Evolutionary conservation across 2,888 invertebrate genomes (phyloP), one percentile per base, ranked within the genome.

Genomic region (Diarsia dahlii): DNA sequence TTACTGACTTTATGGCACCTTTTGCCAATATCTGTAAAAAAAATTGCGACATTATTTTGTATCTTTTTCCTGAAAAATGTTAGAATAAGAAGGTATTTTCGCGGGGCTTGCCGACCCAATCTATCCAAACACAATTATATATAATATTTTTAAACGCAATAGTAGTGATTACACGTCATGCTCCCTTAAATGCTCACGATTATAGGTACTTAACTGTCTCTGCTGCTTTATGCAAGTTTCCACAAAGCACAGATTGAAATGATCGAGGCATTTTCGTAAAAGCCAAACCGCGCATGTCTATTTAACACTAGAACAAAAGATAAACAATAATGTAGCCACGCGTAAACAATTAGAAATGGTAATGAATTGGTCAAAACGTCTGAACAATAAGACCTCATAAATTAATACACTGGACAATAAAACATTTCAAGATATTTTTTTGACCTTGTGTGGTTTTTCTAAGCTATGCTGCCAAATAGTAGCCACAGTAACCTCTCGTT

Each of bases 351-450:
- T 62, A 71, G 60, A 73, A 78, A 86, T 84, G 62, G 50, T 83
- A 83, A 83, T 73, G 81, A 83, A 84, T 84, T 74, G 71, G 66
- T 76, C 71, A 74, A 76, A 81, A 81, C 66, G 34, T 84, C 76
- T 72, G 81, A 76, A 83, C 81, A 84, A 83, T 74, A 63, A 71
- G 48, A 66, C 76, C 71, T 76, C 64, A 46, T 76, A n/a, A n/a
- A n/a, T n/a, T n/a, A 71, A 45, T 67, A 54, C 60, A 67, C 50
- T 46, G 18, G 23, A 76, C 64, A 71, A 68, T 62, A 71, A 71
- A 65, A 69, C 28, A 71, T 74, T 74, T 56, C 34, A 48, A 64
- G 70, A 56, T 48, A 64, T 65, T 39, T 63, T 62, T 34, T 71
- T 52, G 76, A 63, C 69, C 69, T 78, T 78, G 78, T 52, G 20